Base-by-base conservation (phyloP, 53 echinoderm and acorn worm species). In the Temnopleurus reevesii region DNA sequence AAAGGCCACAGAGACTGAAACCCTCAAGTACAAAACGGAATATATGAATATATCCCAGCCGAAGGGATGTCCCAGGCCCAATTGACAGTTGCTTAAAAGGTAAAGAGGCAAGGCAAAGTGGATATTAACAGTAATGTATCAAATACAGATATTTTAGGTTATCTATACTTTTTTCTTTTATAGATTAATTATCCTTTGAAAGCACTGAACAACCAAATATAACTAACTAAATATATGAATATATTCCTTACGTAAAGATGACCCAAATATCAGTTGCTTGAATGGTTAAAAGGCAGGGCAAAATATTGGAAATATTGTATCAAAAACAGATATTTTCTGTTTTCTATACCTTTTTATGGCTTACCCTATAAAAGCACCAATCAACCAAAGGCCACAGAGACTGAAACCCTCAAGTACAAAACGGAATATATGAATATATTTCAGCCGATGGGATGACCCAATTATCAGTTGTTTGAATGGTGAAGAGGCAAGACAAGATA, bases 371-470 rank as follows among this genome's bases (percentile, higher is more conserved):
- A 36, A 18, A 71, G 8, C 21, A 21, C 71, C 28, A 10, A 8
- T 0, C 41, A 38, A 71, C 71, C 41, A 21, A n/a, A 41, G 19
- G n/a, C 71, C 41, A 8, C 15, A 12, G 71, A 41, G 71, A 71
- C 21, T 38, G 71, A 41, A 0, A n/a, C 71, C 71, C 33, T 0
- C 2, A 8, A 41, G 71, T 8, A 9, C 8, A 2, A 41, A n/a
- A n/a, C 5, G 36, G 71, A 71, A 71, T 71, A 71, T 71, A 71
- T 71, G 71, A 71, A 71, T 71, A 71, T 71, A 71, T 71, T 38
- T 23, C 43, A 19, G 36, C 30, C 71, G 34, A 63, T 27, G 23
- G 21, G 71, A 71, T 71, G 79, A 79, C 79, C 79, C 49, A 79
- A 49, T 79, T 79, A 79, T 34, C 7, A 47, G 79, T 47, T 13